Percentiles rank a stretch among this genome's conserved stretches.
These are phyloP conservation scores for Himalopsyche kuldschensis DNA, from an alignment of 2,888 invertebrate genomes.

Conservation along the genomic window DNA sequence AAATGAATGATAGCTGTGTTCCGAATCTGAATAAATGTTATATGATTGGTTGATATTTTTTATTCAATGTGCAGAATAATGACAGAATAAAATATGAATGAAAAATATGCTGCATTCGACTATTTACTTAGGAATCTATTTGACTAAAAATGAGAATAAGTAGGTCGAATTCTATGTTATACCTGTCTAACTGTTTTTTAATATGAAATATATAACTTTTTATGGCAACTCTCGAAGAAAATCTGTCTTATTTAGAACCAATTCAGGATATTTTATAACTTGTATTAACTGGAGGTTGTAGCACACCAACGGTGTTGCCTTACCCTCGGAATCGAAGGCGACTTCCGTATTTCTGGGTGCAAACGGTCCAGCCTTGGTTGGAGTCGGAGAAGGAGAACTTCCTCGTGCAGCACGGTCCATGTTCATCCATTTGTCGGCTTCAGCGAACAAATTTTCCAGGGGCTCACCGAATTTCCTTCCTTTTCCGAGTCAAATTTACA, in stretches of 20 bases:
- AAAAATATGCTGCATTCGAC: too few relatives aligned
- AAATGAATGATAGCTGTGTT: too few relatives aligned
- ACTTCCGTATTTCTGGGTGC: slow-evolving; percentile 70
- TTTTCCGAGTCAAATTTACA: slow-evolving; percentile 21
- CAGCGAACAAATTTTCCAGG: slow-evolving; percentile 32
- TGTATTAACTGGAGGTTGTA: neutral
- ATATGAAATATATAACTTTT: too few relatives aligned
- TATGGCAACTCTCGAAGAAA: neutral
- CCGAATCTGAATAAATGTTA: too few relatives aligned
- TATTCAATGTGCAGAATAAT: too few relatives aligned
- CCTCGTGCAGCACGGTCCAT: slow-evolving; percentile 63
- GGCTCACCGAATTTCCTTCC: slow-evolving; percentile 23
- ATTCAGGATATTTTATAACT: neutral
- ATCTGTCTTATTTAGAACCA: neutral
- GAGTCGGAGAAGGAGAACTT: slow-evolving; percentile 71
- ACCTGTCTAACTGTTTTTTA: too few relatives aligned
- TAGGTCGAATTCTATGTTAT: too few relatives aligned
- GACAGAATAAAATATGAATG: too few relatives aligned
- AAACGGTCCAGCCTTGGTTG: slow-evolving; percentile 71
- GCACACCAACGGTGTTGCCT: slow-evolving; percentile 45
- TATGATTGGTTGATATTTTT: too few relatives aligned
- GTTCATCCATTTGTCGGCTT: slow-evolving; percentile 52
- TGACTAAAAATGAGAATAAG: too few relatives aligned
- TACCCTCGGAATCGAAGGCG: slow-evolving; percentile 76
- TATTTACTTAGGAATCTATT: too few relatives aligned